Evolutionary conservation across 2,113 vertebrate genomes (phyloP).

Genomic region (Todiramphus saurophagus): DNA sequence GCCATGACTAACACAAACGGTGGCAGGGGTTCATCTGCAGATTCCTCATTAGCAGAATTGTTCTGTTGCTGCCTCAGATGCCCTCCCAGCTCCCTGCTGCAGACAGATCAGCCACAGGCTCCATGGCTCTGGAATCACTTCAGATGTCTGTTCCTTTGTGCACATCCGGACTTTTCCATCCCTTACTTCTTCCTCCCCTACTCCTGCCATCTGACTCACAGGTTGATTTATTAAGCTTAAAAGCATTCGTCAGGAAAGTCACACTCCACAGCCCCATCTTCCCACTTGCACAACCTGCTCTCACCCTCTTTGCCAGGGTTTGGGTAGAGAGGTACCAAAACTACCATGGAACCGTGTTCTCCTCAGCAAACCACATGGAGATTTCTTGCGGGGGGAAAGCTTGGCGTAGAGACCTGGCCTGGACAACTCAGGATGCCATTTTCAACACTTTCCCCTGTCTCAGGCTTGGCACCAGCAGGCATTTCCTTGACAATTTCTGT

Average conservation of each 20-base stretch:
- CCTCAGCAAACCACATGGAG: background rate
- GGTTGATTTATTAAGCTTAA: background rate
- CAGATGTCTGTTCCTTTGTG: background rate
- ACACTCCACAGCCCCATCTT: background rate
- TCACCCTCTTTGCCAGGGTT: background rate
- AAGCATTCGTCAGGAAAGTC: background rate
- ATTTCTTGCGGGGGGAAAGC: background rate
- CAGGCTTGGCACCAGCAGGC: no score
- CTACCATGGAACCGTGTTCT: background rate
- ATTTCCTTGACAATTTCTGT: background rate
- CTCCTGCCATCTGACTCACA: background rate
- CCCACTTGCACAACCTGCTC: background rate
- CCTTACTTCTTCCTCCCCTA: background rate
- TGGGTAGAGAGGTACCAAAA: background rate
- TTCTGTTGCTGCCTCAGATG: background rate
- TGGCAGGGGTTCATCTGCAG: background rate
- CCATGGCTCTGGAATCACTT: background rate
- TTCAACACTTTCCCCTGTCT: background rate
- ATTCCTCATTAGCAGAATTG: background rate
- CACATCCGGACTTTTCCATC: background rate
- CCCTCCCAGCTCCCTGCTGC: background rate
- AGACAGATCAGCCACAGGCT: background rate
- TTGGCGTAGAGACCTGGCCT: background rate
- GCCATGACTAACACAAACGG: fast-evolving
- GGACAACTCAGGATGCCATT: background rate